Percentiles rank a stretch among this genome's conserved stretches.
These are phyloP conservation scores for Crepidodera aurea DNA, from an alignment of 2,888 invertebrate species.

Conservation along the genomic window DNA sequence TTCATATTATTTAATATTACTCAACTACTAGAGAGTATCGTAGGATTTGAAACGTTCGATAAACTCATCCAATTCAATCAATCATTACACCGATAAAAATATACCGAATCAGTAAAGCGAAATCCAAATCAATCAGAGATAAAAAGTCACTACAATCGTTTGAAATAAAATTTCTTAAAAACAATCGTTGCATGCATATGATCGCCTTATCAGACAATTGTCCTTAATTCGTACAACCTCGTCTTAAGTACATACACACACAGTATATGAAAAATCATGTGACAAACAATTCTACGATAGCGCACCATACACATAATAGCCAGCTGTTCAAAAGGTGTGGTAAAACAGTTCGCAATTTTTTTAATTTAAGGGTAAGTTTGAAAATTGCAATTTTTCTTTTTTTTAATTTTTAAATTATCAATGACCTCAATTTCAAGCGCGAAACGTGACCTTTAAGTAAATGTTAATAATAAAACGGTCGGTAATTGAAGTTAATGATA, in stretches of 20 bases:
- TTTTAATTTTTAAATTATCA: neutral
- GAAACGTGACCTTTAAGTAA: neutral
- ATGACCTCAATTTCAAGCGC: neutral
- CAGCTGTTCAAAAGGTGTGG: slow-evolving; percentile 20
- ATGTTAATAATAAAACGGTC: neutral
- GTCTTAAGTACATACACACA: slow-evolving; percentile 38
- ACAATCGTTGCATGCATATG: slow-evolving; percentile 1
- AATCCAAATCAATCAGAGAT: neutral
- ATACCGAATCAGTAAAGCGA: neutral
- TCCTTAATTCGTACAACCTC: slow-evolving; percentile 32
- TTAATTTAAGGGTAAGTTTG: slow-evolving; percentile 17
- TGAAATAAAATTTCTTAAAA: neutral
- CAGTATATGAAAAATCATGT: slow-evolving; percentile 37
- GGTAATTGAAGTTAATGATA: neutral
- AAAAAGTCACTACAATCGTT: neutral
- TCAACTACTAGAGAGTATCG: too few relatives aligned
- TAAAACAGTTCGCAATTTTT: neutral
- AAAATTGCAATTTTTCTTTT: neutral
- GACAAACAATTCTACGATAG: slow-evolving; percentile 18
- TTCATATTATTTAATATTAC: too few relatives aligned
- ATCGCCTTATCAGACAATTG: slow-evolving; percentile 34
- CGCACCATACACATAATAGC: slow-evolving; percentile 4
- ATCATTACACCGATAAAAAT: neutral
- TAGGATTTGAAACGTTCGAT: neutral
- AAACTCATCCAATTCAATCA: neutral